Base-by-base conservation (phyloP, 2,113 vertebrate species). In the Theristicus caerulescens region DNA sequence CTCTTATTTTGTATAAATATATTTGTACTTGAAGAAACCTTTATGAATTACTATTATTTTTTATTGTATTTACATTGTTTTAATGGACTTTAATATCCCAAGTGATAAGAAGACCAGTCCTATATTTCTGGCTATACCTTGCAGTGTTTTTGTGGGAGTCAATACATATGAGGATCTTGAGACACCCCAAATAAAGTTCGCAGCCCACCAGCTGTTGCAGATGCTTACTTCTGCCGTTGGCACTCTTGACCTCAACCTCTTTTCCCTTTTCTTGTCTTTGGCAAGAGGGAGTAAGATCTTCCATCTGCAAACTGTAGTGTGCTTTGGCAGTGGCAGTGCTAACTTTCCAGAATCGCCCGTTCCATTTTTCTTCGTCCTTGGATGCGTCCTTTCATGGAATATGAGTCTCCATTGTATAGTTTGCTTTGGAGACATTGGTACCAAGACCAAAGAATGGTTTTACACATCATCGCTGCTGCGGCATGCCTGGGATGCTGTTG, bases 251-350 rank as follows among this genome's bases (percentile, higher is more conserved):
- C 31, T 16, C 27, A 81, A 3, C 18, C 27, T 86, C 7, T 34
- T 74, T 77, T 83, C 73, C 21, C 22, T 90, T 93, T 31, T 40
- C 8, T 78, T 78, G 15, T 16, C 1, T 3, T 57, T 7, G 4
- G 7, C 0, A 1, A 73, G 89, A 78, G 9, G 4, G n/a, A 70
- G 10, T 0, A 0, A 51, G 38, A 8, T 40, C 46, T 71, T 90
- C 79, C n/a, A 22, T 71, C 57, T 79, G 59, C 34, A 12, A 21
- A 42, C 15, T 47, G 16, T 42, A 26, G 29, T 9, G 18, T 27
- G 16, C 31, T 79, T 58, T 55, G 54, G 25, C 40, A 86, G 4
- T 32, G 65, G 44, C 47, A 67, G 5, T 16, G 5, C 65, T 79
- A 36, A 10, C 5, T 57, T 91, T 88, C 66, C 31, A 58, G 54